These are phyloP conservation scores for Adoxophyes honmai DNA, from an alignment of 1,140 invertebrate genomes.

Conservation along the genomic window DNA sequence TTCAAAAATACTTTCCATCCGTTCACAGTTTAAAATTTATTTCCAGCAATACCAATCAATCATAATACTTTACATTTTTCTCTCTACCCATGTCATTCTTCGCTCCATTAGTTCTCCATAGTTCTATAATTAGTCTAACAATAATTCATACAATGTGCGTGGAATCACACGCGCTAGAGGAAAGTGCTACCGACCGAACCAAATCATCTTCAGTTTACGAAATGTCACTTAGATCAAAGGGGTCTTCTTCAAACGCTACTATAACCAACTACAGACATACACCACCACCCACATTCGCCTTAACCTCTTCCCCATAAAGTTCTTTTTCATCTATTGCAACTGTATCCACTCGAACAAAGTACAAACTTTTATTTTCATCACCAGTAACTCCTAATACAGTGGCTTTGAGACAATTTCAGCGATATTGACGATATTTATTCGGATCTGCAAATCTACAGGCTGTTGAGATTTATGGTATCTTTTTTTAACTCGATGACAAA, in stretches of 20 bases:
- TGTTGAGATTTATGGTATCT: slow-evolving; percentile 34
- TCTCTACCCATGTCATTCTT: not conserved
- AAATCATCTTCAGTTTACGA: slow-evolving; percentile 60
- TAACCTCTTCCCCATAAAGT: slow-evolving; percentile 20
- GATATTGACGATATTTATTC: not conserved
- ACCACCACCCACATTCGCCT: slow-evolving; percentile 22
- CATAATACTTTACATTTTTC: not conserved
- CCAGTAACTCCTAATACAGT: not conserved
- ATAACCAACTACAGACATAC: slow-evolving; percentile 37
- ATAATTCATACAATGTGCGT: slow-evolving; percentile 33
- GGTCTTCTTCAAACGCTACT: slow-evolving; percentile 51
- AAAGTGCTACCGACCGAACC: slow-evolving; percentile 41
- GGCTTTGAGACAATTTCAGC: not conserved
- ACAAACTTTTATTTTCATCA: not conserved
- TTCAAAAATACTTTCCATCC: not conserved
- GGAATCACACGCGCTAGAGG: slow-evolving; percentile 26
- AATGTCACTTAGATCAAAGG: slow-evolving; percentile 63
- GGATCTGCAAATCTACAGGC: slow-evolving; percentile 14
- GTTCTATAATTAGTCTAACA: slow-evolving; percentile 51
- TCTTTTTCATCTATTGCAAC: slow-evolving; percentile 22
- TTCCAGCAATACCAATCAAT: not conserved
- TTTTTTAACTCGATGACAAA: slow-evolving; percentile 57
- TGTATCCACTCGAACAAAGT: not conserved
- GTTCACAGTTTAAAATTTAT: not conserved
- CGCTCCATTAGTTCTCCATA: slow-evolving; percentile 44